These are phyloP conservation scores for Proteles cristata DNA, from an alignment of 2,113 vertebrate genomes.

Conservation along the genomic window DNA sequence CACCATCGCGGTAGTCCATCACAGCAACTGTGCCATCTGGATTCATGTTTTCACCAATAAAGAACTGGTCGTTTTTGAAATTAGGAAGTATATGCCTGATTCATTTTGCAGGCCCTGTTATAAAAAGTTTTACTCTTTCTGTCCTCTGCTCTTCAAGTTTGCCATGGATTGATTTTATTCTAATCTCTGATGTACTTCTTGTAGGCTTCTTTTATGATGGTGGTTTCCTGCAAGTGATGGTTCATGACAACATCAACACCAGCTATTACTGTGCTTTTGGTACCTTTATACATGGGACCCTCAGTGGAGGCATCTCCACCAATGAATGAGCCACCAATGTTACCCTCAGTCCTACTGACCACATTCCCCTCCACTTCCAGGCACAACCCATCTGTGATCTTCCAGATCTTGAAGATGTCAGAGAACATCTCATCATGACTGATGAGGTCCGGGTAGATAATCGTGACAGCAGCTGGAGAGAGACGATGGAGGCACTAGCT, in stretches of 20 bases:
- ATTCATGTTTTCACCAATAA: not conserved
- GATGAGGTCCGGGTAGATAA: not conserved
- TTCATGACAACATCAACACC: not conserved
- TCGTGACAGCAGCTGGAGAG: not conserved
- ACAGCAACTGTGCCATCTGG: not conserved
- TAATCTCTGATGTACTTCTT: not conserved
- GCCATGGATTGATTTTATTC: not conserved
- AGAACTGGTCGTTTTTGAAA: not conserved
- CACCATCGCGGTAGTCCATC: not conserved
- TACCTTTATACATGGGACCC: not conserved
- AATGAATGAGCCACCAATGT: not conserved
- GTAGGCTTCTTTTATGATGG: not conserved
- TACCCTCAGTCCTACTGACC: not conserved
- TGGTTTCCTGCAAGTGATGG: not conserved
- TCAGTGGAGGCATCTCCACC: not conserved
- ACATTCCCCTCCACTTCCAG: not conserved
- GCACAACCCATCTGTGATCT: not conserved
- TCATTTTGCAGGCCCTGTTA: not conserved
- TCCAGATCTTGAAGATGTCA: not conserved
- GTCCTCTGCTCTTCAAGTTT: not conserved
- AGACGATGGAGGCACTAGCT: not conserved
- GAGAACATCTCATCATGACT: not conserved
- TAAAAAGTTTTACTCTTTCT: not conserved
- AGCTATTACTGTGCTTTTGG: not conserved
- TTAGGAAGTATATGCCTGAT: not conserved